Base-by-base conservation (phyloP, 2,113 vertebrate genomes). In the Pyxicephalus adspersus region DNA sequence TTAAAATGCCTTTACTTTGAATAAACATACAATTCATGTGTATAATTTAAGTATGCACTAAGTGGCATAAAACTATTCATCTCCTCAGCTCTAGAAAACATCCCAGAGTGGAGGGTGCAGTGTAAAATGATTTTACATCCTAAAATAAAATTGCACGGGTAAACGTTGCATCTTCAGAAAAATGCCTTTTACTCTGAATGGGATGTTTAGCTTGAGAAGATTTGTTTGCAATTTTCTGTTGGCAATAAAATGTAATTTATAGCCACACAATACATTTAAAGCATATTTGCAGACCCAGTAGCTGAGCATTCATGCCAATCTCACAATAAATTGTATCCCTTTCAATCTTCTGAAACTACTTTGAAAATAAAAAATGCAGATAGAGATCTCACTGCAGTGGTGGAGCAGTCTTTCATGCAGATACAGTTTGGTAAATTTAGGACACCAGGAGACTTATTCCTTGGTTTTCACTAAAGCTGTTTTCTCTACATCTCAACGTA, bases 111-210 rank as follows among this genome's bases (percentile, higher is more conserved):
- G 13, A 34, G 34, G 26, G n/a, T 51, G 45, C 61, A 29, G 20
- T 54, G 60, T 5, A 77, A 77, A 65, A 77, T 66, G 22, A 76
- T 63, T 76, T 63, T 51, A 54, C 51, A 55, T 64, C 65, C 63
- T 77, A 63, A 76, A 66, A 54, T 77, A 23, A 68, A 29, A 67
- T 67, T 57, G 76, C 29, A 68, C 11, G 16, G 64, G 57, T 31
- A 67, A 79, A 58, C 26, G 38, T 13, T 31, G 19, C n/a, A 68
- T 68, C 76, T 68, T 68, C 45, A 28, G 54, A 23, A 45, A 67
- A 68, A 20, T 22, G 17, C 16, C 23, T 25, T n/a, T n/a, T 23
- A 26, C 25, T 58, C n/a, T 55, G 45, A 20, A 13, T 28, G 20
- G 54, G 51, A 13, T 45, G 64, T 18, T 45, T 50, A 29, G 60